phyloP scores from a whole-genome alignment of 2,888 invertebrate species.

The Graphium colonna region DNA sequence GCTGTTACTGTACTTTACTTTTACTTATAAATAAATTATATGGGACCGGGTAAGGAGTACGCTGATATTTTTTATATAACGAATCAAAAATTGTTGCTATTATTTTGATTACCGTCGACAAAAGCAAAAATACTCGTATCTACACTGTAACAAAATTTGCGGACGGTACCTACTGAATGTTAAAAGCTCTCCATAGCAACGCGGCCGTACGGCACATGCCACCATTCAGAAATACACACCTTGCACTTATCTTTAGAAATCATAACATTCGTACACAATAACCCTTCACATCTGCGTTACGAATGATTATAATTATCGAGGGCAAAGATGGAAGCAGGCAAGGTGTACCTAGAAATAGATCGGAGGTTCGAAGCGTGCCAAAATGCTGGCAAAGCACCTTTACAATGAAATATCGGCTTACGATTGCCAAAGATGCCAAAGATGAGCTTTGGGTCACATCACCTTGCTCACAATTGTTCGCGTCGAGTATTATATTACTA shows the following conservation, averaged over 20 bases:
- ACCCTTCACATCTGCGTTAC: slow-evolving; percentile 67
- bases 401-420: slow-evolving; percentile 50
- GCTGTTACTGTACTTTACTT: too few relatives aligned
- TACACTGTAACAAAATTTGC: too few relatives aligned
- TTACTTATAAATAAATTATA: too few relatives aligned
- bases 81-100: too few relatives aligned
- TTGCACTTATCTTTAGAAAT: slow-evolving; percentile 56
- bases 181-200: background rate
- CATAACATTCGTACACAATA: slow-evolving; percentile 57
- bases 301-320: slow-evolving; percentile 34
- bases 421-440: slow-evolving; percentile 45
- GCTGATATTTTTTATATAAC: too few relatives aligned
- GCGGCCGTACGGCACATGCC: slow-evolving; percentile 44
- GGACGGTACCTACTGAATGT: too few relatives aligned
- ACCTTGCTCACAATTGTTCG: slow-evolving; percentile 73
- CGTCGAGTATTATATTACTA: slow-evolving; percentile 73
- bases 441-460: slow-evolving; percentile 47
- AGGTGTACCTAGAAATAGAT: slow-evolving; percentile 43
- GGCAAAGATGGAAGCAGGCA: slow-evolving; percentile 32
- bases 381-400: slow-evolving; percentile 54
- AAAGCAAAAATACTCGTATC: too few relatives aligned
- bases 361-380: slow-evolving; percentile 67
- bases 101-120: too few relatives aligned
- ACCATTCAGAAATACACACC: slow-evolving; percentile 51
- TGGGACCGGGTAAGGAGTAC: too few relatives aligned